phyloP scores from a whole-genome alignment of 2,888 invertebrate species.

The Dinocampus coccinellae region DNA sequence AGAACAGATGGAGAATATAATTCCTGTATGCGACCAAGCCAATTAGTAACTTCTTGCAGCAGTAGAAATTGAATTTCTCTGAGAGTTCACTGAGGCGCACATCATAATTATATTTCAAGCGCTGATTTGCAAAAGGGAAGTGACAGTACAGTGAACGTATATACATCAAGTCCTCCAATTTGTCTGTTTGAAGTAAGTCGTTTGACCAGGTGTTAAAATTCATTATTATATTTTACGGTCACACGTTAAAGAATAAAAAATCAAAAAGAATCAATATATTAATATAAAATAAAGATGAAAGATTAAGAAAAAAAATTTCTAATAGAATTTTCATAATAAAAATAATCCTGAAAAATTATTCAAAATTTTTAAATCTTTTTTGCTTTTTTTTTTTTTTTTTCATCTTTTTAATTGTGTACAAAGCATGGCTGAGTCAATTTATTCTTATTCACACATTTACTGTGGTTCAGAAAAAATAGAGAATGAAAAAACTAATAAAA shows the following conservation, averaged over 20 bases:
- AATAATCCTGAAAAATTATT: no score
- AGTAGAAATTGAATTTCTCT: slow-evolving; percentile 30
- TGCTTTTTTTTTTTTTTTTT: no score
- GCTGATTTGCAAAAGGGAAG: slow-evolving; percentile 18
- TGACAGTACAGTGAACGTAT: background rate
- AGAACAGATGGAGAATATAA: background rate
- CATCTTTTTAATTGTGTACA: background rate
- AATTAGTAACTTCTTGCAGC: slow-evolving; percentile 22
- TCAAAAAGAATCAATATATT: no score
- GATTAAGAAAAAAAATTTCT: no score
- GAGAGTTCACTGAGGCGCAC: slow-evolving; percentile 11
- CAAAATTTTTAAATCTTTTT: no score
- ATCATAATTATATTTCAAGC: slow-evolving; percentile 27
- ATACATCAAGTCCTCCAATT: slow-evolving; percentile 11
- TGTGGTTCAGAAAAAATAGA: background rate
- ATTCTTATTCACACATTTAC: background rate
- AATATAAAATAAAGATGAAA: background rate
- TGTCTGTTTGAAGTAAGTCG: background rate
- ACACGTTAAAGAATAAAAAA: no score
- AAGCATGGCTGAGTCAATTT: background rate
- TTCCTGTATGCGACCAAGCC: background rate
- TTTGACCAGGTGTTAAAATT: background rate
- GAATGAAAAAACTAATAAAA: no score
- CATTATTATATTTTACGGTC: background rate
- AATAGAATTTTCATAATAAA: no score